Percentiles rank a stretch among this genome's conserved stretches.
Evolutionary conservation across 2,888 invertebrate species (phyloP).

Genomic region (Ceraclea dissimilis): DNA sequence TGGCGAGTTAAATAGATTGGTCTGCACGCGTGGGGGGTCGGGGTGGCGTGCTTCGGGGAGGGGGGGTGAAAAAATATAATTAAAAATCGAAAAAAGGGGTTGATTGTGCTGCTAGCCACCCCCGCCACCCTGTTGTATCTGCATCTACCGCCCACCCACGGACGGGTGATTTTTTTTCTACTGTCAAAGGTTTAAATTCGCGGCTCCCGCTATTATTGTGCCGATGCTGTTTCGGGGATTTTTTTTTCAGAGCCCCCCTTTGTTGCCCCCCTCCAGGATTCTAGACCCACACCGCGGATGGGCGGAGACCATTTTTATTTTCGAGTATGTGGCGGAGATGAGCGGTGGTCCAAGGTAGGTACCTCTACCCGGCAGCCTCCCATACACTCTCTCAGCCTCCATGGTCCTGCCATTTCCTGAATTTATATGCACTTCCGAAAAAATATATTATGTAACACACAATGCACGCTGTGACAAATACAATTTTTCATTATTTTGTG

Average conservation of each 20-base stretch:
- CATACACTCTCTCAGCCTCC: not conserved
- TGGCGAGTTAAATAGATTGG: slow-evolving; percentile 47
- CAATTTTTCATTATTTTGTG: slow-evolving; percentile 1
- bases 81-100: slow-evolving; percentile 50
- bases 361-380: not conserved
- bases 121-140: slow-evolving; percentile 46
- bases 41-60: slow-evolving; percentile 34
- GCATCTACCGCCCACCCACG: slow-evolving; percentile 36
- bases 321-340: slow-evolving; percentile 14
- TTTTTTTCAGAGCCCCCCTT: slow-evolving; percentile 9
- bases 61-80: slow-evolving; percentile 46
- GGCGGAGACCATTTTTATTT: slow-evolving; percentile 6
- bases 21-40: slow-evolving; percentile 42
- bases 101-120: slow-evolving; percentile 39
- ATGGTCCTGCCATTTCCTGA: slow-evolving; percentile 1
- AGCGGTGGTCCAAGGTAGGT: slow-evolving; percentile 6
- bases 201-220: slow-evolving; percentile 19
- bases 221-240: slow-evolving; percentile 23
- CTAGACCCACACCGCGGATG: not conserved
- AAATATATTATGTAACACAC: not conserved
- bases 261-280: slow-evolving; percentile 2
- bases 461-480: not conserved
- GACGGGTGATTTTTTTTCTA: slow-evolving; percentile 23
- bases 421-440: slow-evolving; percentile 2
- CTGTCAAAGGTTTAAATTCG: slow-evolving; percentile 26